Percentiles rank a stretch among this genome's conserved stretches.
Conservation (phyloP, 1,140 invertebrate species). For the Drosophila obscura region DNA sequence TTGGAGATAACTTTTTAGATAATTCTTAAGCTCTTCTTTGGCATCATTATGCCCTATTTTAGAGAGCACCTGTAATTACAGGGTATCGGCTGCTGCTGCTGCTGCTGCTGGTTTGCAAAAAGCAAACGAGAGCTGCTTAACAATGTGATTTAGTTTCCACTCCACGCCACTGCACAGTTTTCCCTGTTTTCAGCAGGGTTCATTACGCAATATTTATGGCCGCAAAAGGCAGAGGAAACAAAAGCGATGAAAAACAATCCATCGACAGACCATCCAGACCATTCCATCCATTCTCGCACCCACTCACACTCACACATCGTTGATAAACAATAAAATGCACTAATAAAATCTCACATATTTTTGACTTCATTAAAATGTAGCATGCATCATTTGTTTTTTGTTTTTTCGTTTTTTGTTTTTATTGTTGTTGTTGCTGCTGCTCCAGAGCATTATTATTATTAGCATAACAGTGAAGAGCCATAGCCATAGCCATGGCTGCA, state of each 20-base stretch:
- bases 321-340: conserved; percentile 72
- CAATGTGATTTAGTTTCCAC: conserved; percentile 56
- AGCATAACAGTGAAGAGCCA: conserved; percentile 2
- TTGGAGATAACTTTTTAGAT: too few relatives aligned
- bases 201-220: conserved; percentile 73
- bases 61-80: neutral
- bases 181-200: conserved; percentile 8
- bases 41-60: neutral
- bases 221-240: conserved; percentile 50
- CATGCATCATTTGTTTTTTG: conserved; percentile 13
- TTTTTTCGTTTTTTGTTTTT: conserved; percentile 3
- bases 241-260: conserved; percentile 15
- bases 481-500: neutral
- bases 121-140: conserved; percentile 37
- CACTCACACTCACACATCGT: conserved; percentile 2
- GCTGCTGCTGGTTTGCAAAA: conserved; percentile 27
- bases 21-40: neutral
- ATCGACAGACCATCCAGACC: conserved; percentile 6
- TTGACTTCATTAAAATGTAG: conserved; percentile 71
- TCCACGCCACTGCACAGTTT: neutral
- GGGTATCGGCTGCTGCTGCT: conserved; percentile 1
- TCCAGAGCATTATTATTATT: conserved; percentile 46
- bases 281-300: conserved; percentile 1
- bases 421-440: conserved; percentile 2
- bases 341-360: conserved; percentile 74